phyloP scores from a whole-genome alignment of 35 echinoderm and acorn worm genomes.

The Apostichopus californicus region DNA sequence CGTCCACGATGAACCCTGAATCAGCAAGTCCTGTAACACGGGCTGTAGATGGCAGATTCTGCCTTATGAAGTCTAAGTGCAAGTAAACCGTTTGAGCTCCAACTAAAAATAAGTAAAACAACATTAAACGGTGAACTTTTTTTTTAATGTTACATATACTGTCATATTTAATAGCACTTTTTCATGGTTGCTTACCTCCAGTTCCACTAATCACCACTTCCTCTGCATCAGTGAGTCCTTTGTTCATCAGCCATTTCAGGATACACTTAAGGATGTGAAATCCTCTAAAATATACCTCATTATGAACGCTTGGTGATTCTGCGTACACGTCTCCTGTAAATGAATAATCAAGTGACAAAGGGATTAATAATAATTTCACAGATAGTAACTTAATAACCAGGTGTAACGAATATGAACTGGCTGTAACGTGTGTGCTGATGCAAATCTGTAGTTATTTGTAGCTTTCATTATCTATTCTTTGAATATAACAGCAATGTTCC shows the following conservation, averaged over 20 bases:
- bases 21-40: slow-evolving; percentile 53
- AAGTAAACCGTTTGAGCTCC: slow-evolving; percentile 66
- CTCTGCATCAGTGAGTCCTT: slow-evolving; percentile 44
- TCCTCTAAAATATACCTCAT: not conserved
- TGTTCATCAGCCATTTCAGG: slow-evolving; percentile 21
- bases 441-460: no score
- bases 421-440: no score
- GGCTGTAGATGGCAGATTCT: slow-evolving; percentile 3
- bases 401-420: no score
- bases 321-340: slow-evolving; percentile 12
- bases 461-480: no score
- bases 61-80: slow-evolving; percentile 55
- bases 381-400: no score
- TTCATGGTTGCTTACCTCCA: slow-evolving; percentile 43
- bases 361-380: no score
- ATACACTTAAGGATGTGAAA: slow-evolving; percentile 44
- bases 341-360: no score
- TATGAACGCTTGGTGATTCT: not conserved
- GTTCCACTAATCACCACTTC: slow-evolving; percentile 63
- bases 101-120: slow-evolving; percentile 12
- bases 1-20: slow-evolving; percentile 56
- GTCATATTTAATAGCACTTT: not conserved
- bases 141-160: not conserved
- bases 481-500: no score
- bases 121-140: not conserved